Base-by-base conservation (phyloP, 2,888 invertebrate genomes). In the Stenoptilia bipunctidactyla region DNA sequence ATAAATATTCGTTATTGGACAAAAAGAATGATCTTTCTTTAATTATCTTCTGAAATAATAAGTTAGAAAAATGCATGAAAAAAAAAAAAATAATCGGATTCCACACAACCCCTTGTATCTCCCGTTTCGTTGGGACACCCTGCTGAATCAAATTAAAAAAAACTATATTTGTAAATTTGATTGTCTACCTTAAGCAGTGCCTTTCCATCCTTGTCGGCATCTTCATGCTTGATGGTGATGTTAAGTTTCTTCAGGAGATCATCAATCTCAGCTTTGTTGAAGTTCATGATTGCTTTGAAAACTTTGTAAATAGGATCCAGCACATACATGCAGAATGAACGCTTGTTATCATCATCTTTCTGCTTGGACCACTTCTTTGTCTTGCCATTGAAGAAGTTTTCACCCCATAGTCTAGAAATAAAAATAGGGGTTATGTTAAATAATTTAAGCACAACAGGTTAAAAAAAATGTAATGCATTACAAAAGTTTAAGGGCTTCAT, bases 301-400 rank as follows among this genome's bases (percentile, higher is more conserved):
- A 94, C 94, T 88, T 98, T 97, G 89, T 97, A 99, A 84, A 99
- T 98, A 46, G 99, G 99, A 68, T 97, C 97, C 74, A 99, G 85
- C 61, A 99, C 95, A 84, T 98, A 99, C 92, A 98, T 97, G 79
- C 93, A 94, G 91, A 99, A 99, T 1, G 98, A 98, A 58, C 99
- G 92, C 79, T 96, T 96, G 88, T 96, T 94, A 46, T 94, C 96
- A 1, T 84, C 80, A 65, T 94, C 95, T 88, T 92, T 94, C 73
- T 91, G 92, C 75, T 96, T 96, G 41, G 92, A 88, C 99, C 99
- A 99, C 76, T 99, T 99, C 92, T 98, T 99, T 50, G 97, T 96
- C 68, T 93, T 92, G 47, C 92, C 86, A 59, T 97, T 97, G 88
- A 97, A 99, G 90, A 98, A 99, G 80, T 97, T 97, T 82, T 99